A percentile compares a stretch with the other conserved stretches of the same genome.
Evolutionary conservation across 1,140 invertebrate genomes (phyloP).

Genomic region (Calliopsis andreniformis): DNA sequence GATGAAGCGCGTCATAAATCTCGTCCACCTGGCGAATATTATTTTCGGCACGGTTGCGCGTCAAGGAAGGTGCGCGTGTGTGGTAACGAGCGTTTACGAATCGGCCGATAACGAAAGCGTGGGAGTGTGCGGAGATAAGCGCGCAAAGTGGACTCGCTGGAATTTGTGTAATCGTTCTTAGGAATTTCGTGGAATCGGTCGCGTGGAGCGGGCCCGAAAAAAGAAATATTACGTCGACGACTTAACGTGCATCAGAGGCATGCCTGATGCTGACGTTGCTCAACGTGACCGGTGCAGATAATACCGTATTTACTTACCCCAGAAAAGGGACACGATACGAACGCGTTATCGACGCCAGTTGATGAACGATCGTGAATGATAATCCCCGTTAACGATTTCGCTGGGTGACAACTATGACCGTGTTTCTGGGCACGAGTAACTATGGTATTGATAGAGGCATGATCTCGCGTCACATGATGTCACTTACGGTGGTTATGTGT

Average conservation of each 20-base stretch:
- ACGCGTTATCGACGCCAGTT: slow-evolving; percentile 53
- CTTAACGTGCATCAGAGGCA: slow-evolving; percentile 36
- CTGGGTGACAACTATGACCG: slow-evolving; percentile 1
- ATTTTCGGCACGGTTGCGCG: slow-evolving; percentile 17
- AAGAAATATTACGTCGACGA: slow-evolving; percentile 50
- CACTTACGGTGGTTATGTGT: no score
- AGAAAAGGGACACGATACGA: slow-evolving; percentile 64
- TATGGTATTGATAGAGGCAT: no score
- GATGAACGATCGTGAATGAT: slow-evolving; percentile 20
- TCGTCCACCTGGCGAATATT: not conserved
- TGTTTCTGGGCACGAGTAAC: no score
- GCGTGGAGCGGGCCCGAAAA: slow-evolving; percentile 25
- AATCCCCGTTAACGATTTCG: slow-evolving; percentile 20
- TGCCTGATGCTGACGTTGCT: slow-evolving; percentile 35
- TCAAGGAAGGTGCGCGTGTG: slow-evolving; percentile 16
- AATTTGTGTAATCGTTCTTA: slow-evolving; percentile 54
- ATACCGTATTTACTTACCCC: slow-evolving; percentile 58
- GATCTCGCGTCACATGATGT: no score
- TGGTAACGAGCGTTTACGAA: slow-evolving; percentile 39
- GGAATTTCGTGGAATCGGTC: slow-evolving; percentile 59
- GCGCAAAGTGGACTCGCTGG: slow-evolving; percentile 41
- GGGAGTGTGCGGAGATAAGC: slow-evolving; percentile 57
- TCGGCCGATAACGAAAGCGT: slow-evolving; percentile 52
- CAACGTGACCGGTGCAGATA: slow-evolving; percentile 34
- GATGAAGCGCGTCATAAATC: not conserved